Percentiles rank a stretch among this genome's conserved stretches.
Conservation (phyloP, 2,113 vertebrate genomes). For the Narcine bancroftii region DNA sequence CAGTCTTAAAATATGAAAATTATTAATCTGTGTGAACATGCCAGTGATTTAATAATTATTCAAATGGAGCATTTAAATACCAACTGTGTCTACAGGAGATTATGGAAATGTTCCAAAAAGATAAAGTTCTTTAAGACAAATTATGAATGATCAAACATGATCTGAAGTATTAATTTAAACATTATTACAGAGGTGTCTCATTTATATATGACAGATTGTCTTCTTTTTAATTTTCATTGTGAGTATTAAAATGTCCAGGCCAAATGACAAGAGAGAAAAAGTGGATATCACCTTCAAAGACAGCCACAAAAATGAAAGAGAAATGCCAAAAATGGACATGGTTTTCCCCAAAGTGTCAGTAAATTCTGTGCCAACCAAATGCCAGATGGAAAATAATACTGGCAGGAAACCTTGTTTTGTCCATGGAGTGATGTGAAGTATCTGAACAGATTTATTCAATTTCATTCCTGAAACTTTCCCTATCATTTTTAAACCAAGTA, state of each 20-base stretch:
- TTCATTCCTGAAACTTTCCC: not conserved
- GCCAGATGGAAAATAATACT: slow-evolving; percentile 22
- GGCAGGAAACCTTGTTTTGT: not conserved
- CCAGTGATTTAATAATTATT: not conserved
- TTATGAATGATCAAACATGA: not conserved
- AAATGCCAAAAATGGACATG: not conserved
- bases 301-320: not conserved
- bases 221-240: not conserved
- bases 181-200: not conserved
- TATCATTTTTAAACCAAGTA: not conserved
- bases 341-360: slow-evolving; percentile 10
- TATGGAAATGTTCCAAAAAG: not conserved
- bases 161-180: not conserved
- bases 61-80: not conserved
- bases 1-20: not conserved
- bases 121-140: not conserved
- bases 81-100: not conserved
- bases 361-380: not conserved
- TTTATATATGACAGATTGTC: not conserved
- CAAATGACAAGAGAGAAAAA: not conserved
- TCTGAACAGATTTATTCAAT: slow-evolving; percentile 8
- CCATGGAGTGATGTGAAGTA: not conserved
- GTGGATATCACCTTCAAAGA: not conserved
- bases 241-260: not conserved
- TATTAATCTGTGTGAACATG: not conserved